Evolutionary conservation across 2,113 vertebrate genomes (phyloP), one percentile per base, ranked within the genome.

Genomic region (Indri indri): DNA sequence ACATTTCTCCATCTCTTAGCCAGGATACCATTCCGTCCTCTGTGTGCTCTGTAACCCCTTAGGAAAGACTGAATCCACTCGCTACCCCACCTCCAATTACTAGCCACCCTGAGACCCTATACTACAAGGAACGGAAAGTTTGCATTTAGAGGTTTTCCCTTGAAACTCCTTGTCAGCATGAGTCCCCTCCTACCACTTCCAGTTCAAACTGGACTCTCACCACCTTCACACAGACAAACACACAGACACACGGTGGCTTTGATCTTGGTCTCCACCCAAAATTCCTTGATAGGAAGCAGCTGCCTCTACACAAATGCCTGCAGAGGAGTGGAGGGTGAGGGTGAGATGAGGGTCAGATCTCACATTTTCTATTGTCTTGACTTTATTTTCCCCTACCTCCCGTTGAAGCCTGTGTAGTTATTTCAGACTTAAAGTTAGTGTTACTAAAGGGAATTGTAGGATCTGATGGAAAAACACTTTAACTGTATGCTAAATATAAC

Each of bases 201-300:
- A 71, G 23, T 92, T 96, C 88, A 83, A 32, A 95, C 0, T 11
- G 37, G 34, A 71, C 63, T 84, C 65, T 47, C 3, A 70, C 34
- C 20, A 22, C 50, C 30, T 17, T 17, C 32, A 13, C 25, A 20
- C 37, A 74, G 70, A 57, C 40, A 76, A 27, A 30, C 32, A 22
- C 13, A 47, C 25, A 22, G 30, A 42, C 47, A 50, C 87, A 65
- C 70, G 63, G 3, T 27, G 12, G 32, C 68, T 88, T 65, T 71
- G 66, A 94, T 92, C 73, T 86, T 94, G 37, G 22, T 85, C 81
- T 86, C 79, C 52, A 86, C 37, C 91, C 65, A 74, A 37, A 47
- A 84, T 76, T 89, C 32, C 37, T 96, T 81, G 20, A 68, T 30
- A 61, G 42, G 47, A 14, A 81, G 66, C 18, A 79, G 85, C 66